A percentile compares a stretch with the other conserved stretches of the same genome.
These are phyloP conservation scores for Sarcophaga carnaria DNA, from an alignment of 2,888 invertebrate species.

Conservation along the genomic window DNA sequence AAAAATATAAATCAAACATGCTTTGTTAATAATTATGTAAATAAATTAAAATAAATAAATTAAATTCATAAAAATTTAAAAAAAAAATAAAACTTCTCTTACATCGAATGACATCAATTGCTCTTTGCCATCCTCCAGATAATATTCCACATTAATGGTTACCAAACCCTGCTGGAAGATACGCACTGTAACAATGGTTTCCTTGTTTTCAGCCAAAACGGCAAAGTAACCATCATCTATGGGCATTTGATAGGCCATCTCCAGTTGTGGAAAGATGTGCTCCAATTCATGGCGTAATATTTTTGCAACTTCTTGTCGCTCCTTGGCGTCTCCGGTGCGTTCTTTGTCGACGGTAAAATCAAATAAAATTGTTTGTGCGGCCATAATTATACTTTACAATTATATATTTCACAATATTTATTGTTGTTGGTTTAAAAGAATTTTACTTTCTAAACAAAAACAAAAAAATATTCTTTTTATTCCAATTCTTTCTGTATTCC, in stretches of 20 bases:
- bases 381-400: conserved; percentile 83
- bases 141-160: conserved; percentile 92
- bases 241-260: conserved; percentile 86
- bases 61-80: not conserved
- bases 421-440: not conserved
- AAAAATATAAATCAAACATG: conserved; percentile 11
- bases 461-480: not conserved
- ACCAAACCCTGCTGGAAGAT: conserved; percentile 89
- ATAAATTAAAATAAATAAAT: conserved; percentile 5
- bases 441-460: conserved; percentile 12
- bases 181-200: conserved; percentile 87
- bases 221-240: conserved; percentile 88
- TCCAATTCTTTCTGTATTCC: not conserved
- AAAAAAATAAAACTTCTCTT: conserved; percentile 74
- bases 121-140: conserved; percentile 88
- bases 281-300: conserved; percentile 87
- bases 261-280: conserved; percentile 88
- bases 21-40: conserved; percentile 34
- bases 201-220: conserved; percentile 87
- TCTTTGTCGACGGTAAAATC: conserved; percentile 90
- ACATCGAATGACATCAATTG: conserved; percentile 90
- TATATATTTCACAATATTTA: conserved; percentile 19
- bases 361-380: conserved; percentile 89
- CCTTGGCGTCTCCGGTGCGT: conserved; percentile 86
- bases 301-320: conserved; percentile 86